Conservation (phyloP, 37 sponge, comb jelly and placozoan species). For the Axinella damicornis region DNA sequence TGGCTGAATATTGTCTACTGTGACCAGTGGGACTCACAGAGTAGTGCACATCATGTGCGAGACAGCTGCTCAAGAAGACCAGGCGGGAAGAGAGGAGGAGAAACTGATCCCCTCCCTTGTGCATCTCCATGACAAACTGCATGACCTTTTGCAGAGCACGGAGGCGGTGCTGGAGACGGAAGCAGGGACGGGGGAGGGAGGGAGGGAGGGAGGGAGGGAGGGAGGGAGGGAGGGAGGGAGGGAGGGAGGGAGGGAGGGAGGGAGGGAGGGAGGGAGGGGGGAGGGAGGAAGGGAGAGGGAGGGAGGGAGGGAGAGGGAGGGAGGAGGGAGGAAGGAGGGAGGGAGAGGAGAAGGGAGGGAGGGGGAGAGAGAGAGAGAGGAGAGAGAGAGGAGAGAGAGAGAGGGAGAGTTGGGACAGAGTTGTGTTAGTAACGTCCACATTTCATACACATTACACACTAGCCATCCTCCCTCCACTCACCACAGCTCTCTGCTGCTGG, state of each 20-base stretch:
- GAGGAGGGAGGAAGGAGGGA: neutral
- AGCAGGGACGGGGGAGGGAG: no score
- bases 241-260: no score
- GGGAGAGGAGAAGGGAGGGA: no score
- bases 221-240: neutral
- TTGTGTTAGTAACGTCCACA: no score
- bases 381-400: neutral
- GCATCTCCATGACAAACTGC: neutral
- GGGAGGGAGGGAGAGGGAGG: no score
- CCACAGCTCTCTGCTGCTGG: slow-evolving; percentile 51
- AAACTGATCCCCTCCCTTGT: neutral
- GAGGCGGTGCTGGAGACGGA: slow-evolving; percentile 12
- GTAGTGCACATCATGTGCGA: slow-evolving; percentile 57
- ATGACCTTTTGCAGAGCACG: slow-evolving; percentile 20
- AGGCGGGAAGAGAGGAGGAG: slow-evolving; percentile 43
- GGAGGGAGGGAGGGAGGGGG: neutral
- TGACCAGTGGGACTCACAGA: slow-evolving; percentile 40
- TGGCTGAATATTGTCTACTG: no score
- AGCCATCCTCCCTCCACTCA: neutral
- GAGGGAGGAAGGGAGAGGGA: no score
- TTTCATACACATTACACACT: no score
- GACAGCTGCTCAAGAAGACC: slow-evolving; percentile 34
- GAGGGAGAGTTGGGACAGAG: neutral
- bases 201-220: neutral
- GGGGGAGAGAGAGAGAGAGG: no score